Percentiles rank a stretch among this genome's conserved stretches.
phyloP scores from a whole-genome alignment of 2,113 vertebrate genomes.

The Dicaeum eximium region DNA sequence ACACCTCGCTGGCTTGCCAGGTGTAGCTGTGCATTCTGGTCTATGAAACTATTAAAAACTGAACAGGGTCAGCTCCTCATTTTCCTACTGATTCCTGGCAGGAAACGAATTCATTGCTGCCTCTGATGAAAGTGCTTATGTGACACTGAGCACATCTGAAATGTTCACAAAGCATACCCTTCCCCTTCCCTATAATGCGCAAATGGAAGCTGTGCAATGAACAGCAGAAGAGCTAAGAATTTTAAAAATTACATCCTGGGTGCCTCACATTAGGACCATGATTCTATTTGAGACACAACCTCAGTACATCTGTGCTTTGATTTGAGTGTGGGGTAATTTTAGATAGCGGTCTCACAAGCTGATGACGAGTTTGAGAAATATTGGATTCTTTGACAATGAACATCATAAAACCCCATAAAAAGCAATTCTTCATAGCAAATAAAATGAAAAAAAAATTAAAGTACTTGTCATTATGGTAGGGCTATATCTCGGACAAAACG shows the following conservation, averaged over 20 bases:
- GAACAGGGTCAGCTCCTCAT: neutral
- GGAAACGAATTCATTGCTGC: neutral
- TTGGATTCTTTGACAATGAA: neutral
- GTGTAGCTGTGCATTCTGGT: neutral
- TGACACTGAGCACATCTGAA: neutral
- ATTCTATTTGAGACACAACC: neutral
- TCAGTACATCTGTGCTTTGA: neutral
- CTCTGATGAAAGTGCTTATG: neutral
- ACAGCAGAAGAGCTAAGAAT: neutral
- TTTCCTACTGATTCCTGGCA: neutral
- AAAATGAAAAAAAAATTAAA: neutral
- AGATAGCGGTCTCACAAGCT: neutral
- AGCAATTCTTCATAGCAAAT: neutral
- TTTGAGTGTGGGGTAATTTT: neutral
- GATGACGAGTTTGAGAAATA: neutral
- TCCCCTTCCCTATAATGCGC: neutral
- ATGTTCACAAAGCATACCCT: neutral
- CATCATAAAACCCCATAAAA: neutral
- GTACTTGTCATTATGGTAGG: neutral
- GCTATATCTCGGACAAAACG: neutral
- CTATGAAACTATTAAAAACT: neutral
- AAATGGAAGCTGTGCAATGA: neutral
- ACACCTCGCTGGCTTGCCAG: neutral
- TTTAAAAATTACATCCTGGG: neutral
- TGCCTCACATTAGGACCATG: neutral